Base-by-base conservation (phyloP, 2,113 vertebrate genomes). In the Chascanopsetta lugubris region DNA sequence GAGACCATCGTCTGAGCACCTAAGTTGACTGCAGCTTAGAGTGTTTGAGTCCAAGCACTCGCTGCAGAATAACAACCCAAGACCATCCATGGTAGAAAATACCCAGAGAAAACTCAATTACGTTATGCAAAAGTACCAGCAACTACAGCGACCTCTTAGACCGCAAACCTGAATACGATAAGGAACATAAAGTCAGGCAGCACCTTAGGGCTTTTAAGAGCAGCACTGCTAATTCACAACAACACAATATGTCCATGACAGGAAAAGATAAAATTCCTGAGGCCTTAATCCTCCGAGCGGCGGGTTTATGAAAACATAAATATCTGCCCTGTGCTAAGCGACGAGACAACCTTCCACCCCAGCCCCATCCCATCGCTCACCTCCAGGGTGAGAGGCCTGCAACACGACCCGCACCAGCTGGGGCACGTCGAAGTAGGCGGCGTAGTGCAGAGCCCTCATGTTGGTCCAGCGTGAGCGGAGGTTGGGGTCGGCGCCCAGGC, bases 391-490 rank as follows among this genome's bases (percentile, higher is more conserved):
- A 10, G 94, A 94, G 6, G 93, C 92, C 90, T 96, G 95, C 89
- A 97, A 70, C 80, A 99, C 94, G 66, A 98, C 88, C 15, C 78
- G 77, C 74, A 98, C 94, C 9, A 99, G 94, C 46, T 95, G 94
- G 7, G 97, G 96, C 59, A 99, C 96, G 55, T 99, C 97, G 27
- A 99, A 99, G 87, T 99, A 99, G 2, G 97, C 94, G 15, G 97
- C 97, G 17, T 99, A 99, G 85, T 99, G 97, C 88, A 99, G 87
- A 36, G 97, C 96, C 74, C 95, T 97, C 97, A 99, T 99, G 81
- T 98, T 97, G 18, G 97, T 99, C 97, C 97, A 99, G 25, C 96
- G 95, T 45, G 96, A 98, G 45, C 96, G 94, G 42, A 97, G 91
- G 61, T 92, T 94, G 2, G 92, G 92, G 15, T 98, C 95, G 0